Percentiles rank a stretch among this genome's conserved stretches.
phyloP scores from a whole-genome alignment of 1,140 invertebrate genomes.

The Andrena cerasifolii region DNA sequence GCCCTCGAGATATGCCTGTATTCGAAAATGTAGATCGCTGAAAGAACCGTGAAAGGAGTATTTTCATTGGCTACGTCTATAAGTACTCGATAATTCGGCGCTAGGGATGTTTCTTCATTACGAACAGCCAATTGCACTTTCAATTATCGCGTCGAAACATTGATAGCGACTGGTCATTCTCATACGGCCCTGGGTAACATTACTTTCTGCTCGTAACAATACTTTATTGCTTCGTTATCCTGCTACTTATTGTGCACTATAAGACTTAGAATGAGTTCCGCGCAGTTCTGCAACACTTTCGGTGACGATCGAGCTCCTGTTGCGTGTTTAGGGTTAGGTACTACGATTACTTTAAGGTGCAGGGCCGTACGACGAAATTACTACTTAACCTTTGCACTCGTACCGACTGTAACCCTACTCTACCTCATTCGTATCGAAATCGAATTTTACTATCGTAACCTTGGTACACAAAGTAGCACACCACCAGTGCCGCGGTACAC shows the following conservation, averaged over 20 bases:
- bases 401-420: too few species aligned
- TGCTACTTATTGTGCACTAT: background rate
- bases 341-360: too few species aligned
- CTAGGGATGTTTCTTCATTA: too few species aligned
- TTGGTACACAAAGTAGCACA: too few species aligned
- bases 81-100: conserved; percentile 6
- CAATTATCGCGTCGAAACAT: background rate
- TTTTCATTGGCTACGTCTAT: conserved; percentile 5
- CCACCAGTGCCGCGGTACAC: too few species aligned
- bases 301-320: too few species aligned
- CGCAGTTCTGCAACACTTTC: too few species aligned
- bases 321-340: too few species aligned
- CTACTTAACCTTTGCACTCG: too few species aligned
- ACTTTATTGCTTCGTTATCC: background rate
- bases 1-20: conserved; percentile 3
- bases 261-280: background rate
- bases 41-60: conserved; percentile 10
- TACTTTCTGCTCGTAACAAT: background rate
- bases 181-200: background rate
- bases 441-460: too few species aligned
- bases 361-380: too few species aligned
- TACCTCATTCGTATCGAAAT: too few species aligned
- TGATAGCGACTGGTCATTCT: background rate
- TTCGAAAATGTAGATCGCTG: conserved; percentile 6
- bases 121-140: background rate